phyloP scores from a whole-genome alignment of 2,797 vertebrate genomes.

The Petrocephalus sullivani region DNA sequence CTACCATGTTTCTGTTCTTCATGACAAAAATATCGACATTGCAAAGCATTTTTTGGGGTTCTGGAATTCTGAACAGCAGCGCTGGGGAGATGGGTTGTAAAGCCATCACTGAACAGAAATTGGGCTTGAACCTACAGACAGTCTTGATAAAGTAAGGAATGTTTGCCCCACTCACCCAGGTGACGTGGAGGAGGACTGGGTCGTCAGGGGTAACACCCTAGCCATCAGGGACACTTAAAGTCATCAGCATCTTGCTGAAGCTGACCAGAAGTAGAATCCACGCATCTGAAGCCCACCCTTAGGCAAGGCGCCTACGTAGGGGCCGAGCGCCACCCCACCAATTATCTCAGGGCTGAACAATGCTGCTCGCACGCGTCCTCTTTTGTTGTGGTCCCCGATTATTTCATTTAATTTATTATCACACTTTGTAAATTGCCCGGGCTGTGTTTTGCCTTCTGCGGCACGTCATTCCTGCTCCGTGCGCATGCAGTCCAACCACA shows the following conservation, averaged over 20 bases:
- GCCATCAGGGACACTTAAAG: neutral
- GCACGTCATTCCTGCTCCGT: slow-evolving; percentile 50
- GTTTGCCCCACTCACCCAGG: neutral
- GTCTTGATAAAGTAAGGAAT: neutral
- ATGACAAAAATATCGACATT: neutral
- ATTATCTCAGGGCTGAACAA: slow-evolving; percentile 20
- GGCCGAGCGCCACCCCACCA: neutral
- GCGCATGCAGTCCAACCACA: slow-evolving; percentile 57
- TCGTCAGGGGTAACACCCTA: neutral
- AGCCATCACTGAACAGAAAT: neutral
- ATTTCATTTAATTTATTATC: slow-evolving; percentile 36
- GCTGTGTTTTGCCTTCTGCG: slow-evolving; percentile 41
- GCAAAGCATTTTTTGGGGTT: neutral
- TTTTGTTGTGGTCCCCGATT: slow-evolving; percentile 17
- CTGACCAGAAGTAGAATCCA: neutral
- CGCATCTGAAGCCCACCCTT: neutral
- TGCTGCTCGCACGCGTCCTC: neutral
- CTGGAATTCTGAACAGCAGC: neutral
- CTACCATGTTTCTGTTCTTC: neutral
- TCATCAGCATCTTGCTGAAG: neutral
- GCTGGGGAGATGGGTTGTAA: neutral
- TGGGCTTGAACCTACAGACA: neutral
- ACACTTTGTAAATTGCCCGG: slow-evolving; percentile 27
- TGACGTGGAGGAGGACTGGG: neutral
- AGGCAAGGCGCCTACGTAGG: neutral